These are phyloP conservation scores for Amphilophus citrinellus DNA, from an alignment of 2,113 vertebrate species.

Conservation along the genomic window DNA sequence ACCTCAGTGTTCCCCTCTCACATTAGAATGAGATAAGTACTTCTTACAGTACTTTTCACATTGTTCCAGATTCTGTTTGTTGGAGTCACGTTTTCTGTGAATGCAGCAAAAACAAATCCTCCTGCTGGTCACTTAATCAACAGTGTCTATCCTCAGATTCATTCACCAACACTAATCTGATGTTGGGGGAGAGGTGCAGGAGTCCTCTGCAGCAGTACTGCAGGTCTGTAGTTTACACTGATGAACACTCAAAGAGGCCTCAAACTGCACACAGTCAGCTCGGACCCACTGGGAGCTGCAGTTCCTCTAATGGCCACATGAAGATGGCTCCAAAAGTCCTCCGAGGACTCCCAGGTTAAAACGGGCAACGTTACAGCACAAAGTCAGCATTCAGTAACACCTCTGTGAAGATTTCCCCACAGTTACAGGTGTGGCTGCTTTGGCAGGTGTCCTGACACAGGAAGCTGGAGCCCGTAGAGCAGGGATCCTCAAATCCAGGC, in stretches of 20 bases:
- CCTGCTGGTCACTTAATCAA: background rate
- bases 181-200: background rate
- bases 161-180: background rate
- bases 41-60: background rate
- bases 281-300: background rate
- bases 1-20: background rate
- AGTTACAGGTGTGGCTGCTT: too few species aligned
- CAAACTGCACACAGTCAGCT: too few species aligned
- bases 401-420: background rate
- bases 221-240: background rate
- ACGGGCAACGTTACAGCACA: fast-evolving
- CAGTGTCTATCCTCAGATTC: background rate
- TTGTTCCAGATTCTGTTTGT: background rate
- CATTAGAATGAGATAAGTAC: fast-evolving
- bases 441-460: too few species aligned
- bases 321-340: background rate
- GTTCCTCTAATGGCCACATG: background rate
- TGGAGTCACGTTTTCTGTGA: background rate
- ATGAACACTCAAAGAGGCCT: background rate
- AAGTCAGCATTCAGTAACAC: background rate
- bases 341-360: background rate
- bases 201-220: background rate
- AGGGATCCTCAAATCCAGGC: too few species aligned
- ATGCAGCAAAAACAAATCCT: background rate
- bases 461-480: background rate